phyloP scores from a whole-genome alignment of 2,888 invertebrate genomes.

The Zygogramma bicolorata region DNA sequence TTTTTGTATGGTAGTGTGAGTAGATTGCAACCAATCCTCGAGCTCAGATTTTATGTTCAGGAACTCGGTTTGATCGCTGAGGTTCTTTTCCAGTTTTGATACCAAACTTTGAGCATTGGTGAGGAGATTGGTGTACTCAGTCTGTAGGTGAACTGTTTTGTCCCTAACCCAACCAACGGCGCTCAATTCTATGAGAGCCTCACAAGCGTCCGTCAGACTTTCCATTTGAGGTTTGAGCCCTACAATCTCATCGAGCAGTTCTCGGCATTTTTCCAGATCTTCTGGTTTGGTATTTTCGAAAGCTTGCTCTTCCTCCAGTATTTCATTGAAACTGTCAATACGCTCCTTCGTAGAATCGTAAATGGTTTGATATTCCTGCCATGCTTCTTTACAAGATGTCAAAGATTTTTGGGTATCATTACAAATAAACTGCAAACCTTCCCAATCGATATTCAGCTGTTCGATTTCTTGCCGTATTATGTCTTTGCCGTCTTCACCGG shows the following conservation, averaged over 20 bases:
- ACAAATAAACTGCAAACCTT: constrained; percentile 80
- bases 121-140: constrained; percentile 82
- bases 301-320: constrained; percentile 73
- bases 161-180: constrained; percentile 88
- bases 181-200: constrained; percentile 87
- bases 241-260: constrained; percentile 80
- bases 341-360: constrained; percentile 80
- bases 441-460: constrained; percentile 85
- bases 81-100: constrained; percentile 88
- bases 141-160: constrained; percentile 86
- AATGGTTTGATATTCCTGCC: constrained; percentile 84
- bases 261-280: constrained; percentile 81
- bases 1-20: constrained; percentile 84
- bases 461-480: constrained; percentile 84
- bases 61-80: constrained; percentile 92
- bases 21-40: constrained; percentile 85
- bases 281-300: constrained; percentile 82
- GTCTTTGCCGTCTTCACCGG: constrained; percentile 87
- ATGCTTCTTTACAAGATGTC: constrained; percentile 81
- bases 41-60: constrained; percentile 87
- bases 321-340: constrained; percentile 78
- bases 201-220: constrained; percentile 88
- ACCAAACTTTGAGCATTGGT: constrained; percentile 85
- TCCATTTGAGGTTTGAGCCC: constrained; percentile 83
- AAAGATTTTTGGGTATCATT: constrained; percentile 82